Evolutionary conservation across 1,140 invertebrate genomes (phyloP), one percentile per base, ranked within the genome.

Genomic region (Parapsyche elsis): DNA sequence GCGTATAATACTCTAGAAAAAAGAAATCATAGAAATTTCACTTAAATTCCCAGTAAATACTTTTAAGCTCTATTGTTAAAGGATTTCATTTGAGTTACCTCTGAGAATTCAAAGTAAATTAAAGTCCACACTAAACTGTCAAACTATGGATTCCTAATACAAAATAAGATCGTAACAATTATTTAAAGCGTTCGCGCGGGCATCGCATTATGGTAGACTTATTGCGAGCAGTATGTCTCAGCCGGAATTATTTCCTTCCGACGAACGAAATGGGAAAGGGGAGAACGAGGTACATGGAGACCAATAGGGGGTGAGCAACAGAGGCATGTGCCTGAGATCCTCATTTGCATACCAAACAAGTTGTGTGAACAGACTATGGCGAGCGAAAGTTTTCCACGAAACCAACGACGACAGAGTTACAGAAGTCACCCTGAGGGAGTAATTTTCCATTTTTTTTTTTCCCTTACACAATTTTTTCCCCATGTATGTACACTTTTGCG

Each of bases 281-380:
- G 16, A 53, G 19, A 75, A 23, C 16, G 75, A 24, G 57, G 44
- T 9, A 21, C 21, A 38, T 12, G 38, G 21, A 45, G 53, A 45
- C 73, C n/a, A 45, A 46, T 16, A 21, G 38, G 73, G 14, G 21
- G 61, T 19, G 38, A 78, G 64, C 57, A 16, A 53, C n/a, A 14
- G 44, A 2, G 53, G 24, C 24, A 23, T 23, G 24, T 23, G 64
- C 19, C 64, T 9, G 64, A 26, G 57, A 23, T 64, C 26, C 70
- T 79, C 71, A 79, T 79, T 79, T 79, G 78, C 78, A 79, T 79
- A 79, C 78, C 78, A 79, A 79, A 79, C 70, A 79, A 79, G 78
- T 79, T 78, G 21, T 53, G 9, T 30, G 26, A 78, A 19, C 64
- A 30, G 61, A 67, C 44, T 38, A 67, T 26, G 76, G 61, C 64